Evolutionary conservation across 2,888 invertebrate genomes (phyloP).

Genomic region (Lypha dubia): DNA sequence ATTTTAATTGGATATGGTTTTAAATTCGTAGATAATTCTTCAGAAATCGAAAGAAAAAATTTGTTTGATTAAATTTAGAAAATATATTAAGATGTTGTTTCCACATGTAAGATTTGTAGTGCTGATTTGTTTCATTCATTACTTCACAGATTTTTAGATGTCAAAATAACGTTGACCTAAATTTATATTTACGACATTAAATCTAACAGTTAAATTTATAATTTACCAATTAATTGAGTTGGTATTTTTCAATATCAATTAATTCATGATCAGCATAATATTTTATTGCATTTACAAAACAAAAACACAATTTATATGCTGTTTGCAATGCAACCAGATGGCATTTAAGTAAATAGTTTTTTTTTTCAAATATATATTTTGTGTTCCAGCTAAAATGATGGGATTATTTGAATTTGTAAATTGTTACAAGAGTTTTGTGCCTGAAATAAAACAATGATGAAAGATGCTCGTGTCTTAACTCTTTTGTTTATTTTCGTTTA

Average conservation of each 20-base stretch:
- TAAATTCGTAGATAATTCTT: too few species aligned
- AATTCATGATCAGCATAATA: slow-evolving; percentile 30
- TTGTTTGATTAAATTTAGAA: too few species aligned
- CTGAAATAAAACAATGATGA: not conserved
- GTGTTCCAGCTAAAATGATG: not conserved
- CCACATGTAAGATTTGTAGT: too few species aligned
- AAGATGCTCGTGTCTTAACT: not conserved
- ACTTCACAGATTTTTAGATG: not conserved
- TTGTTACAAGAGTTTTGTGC: not conserved
- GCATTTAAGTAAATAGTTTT: not conserved
- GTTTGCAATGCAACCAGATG: slow-evolving; percentile 1
- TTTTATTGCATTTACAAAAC: not conserved
- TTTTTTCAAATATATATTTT: slow-evolving; percentile 1
- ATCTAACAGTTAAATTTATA: slow-evolving; percentile 11
- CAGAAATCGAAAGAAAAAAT: too few species aligned
- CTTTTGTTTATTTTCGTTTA: too few species aligned
- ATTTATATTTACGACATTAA: not conserved
- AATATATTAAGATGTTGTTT: too few species aligned
- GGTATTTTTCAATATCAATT: slow-evolving; percentile 50
- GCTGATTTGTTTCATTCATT: not conserved
- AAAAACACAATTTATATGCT: slow-evolving; percentile 15
- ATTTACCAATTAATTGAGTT: slow-evolving; percentile 23
- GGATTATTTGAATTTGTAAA: not conserved
- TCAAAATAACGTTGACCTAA: slow-evolving; percentile 28
- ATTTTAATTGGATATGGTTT: too few species aligned